A percentile compares a stretch with the other conserved stretches of the same genome.
Conservation (phyloP, 1,140 invertebrate genomes). For the Musca domestica region DNA sequence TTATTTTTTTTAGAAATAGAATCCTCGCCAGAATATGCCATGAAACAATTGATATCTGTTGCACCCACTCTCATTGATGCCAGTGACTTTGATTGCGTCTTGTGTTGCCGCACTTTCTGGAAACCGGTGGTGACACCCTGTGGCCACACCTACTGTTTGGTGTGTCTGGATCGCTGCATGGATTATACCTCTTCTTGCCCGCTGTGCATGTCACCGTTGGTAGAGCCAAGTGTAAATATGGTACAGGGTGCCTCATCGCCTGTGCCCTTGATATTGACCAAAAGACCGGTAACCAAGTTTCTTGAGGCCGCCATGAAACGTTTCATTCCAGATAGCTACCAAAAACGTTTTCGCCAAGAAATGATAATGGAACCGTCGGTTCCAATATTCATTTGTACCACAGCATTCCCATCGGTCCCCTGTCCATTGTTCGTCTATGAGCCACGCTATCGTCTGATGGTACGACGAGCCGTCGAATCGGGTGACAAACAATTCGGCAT, state of each 20-base stretch:
- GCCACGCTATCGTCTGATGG: constrained; percentile 85
- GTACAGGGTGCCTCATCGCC: constrained; percentile 51
- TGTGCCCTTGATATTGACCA: constrained; percentile 56
- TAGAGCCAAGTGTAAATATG: constrained; percentile 50
- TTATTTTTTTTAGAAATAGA: constrained; percentile 24
- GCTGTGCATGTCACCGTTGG: constrained; percentile 78
- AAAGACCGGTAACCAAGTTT: constrained; percentile 70
- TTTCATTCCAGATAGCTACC: constrained; percentile 68
- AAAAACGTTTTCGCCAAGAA: constrained; percentile 60
- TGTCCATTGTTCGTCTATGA: constrained; percentile 91
- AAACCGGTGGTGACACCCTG: constrained; percentile 87
- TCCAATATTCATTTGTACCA: constrained; percentile 86
- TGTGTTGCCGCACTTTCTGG: constrained; percentile 78
- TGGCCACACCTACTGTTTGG: constrained; percentile 81
- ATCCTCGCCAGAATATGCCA: constrained; percentile 42
- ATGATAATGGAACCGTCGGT: constrained; percentile 62
- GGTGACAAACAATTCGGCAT: constrained; percentile 85
- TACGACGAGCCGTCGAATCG: constrained; percentile 79
- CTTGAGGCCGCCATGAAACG: constrained; percentile 69
- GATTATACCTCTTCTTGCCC: constrained; percentile 83
- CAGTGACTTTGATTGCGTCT: constrained; percentile 79
- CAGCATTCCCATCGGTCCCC: constrained; percentile 80
- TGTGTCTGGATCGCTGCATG: constrained; percentile 78
- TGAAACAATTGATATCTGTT: constrained; percentile 52
- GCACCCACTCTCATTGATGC: constrained; percentile 53